A percentile compares a stretch with the other conserved stretches of the same genome.
These are phyloP conservation scores for Polylopha cassiicola DNA, from an alignment of 2,888 invertebrate species.

Conservation along the genomic window DNA sequence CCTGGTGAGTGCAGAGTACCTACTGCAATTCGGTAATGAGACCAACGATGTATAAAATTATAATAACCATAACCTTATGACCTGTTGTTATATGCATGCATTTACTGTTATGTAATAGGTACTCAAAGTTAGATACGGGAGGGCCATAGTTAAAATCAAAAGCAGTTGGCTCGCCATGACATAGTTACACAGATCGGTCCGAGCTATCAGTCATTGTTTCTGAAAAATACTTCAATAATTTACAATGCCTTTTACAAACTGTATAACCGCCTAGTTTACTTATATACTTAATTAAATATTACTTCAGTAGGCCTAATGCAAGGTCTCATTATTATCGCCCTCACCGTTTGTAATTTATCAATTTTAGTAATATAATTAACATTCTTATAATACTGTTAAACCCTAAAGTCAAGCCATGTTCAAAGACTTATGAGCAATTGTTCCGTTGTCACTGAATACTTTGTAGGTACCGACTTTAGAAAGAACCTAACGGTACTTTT, in stretches of 20 bases:
- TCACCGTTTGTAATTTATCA: too few relatives aligned
- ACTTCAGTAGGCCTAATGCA: slow-evolving; percentile 6
- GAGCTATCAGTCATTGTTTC: neutral
- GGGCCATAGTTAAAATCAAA: neutral
- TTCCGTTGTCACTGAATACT: too few relatives aligned
- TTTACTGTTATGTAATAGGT: slow-evolving; percentile 11
- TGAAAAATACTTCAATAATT: slow-evolving; percentile 1
- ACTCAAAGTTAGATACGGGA: slow-evolving; percentile 12
- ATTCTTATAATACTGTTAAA: too few relatives aligned
- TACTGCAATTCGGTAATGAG: slow-evolving; percentile 11
- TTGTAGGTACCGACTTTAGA: too few relatives aligned
- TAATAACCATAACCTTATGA: slow-evolving; percentile 15
- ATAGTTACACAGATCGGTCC: neutral
- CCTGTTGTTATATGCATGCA: slow-evolving; percentile 18
- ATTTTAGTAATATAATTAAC: too few relatives aligned
- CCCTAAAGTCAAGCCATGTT: too few relatives aligned
- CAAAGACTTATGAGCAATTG: too few relatives aligned
- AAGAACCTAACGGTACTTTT: too few relatives aligned
- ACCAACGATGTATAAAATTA: slow-evolving; percentile 4
- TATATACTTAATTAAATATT: neutral
- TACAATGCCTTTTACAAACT: too few relatives aligned
- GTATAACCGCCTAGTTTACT: too few relatives aligned
- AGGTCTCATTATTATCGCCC: neutral
- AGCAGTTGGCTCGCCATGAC: too few relatives aligned
- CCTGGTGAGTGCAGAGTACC: neutral